These are phyloP conservation scores for Acrobasis repandana DNA, from an alignment of 2,888 invertebrate genomes.

Conservation along the genomic window DNA sequence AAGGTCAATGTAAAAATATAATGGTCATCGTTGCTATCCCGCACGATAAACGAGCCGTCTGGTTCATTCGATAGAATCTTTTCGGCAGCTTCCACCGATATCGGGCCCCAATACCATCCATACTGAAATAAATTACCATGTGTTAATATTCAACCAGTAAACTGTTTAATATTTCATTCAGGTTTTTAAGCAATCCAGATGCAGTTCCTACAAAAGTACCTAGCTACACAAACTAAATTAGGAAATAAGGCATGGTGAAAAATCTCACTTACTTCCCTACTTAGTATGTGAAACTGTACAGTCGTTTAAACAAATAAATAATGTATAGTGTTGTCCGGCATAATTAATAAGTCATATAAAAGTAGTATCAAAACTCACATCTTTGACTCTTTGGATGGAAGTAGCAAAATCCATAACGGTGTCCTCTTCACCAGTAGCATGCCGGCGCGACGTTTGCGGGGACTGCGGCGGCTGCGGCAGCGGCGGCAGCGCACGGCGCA, in stretches of 20 bases:
- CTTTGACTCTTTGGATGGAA: slow-evolving; percentile 96
- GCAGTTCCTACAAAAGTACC: too few species aligned
- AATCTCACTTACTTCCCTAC: too few species aligned
- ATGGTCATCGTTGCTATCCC: slow-evolving; percentile 97
- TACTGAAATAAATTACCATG: slow-evolving; percentile 83
- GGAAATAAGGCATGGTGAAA: too few species aligned
- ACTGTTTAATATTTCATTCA: not conserved
- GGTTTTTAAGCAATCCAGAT: not conserved
- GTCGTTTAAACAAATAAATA: too few species aligned
- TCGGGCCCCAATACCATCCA: slow-evolving; percentile 98
- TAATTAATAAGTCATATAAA: too few species aligned
- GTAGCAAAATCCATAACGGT: slow-evolving; percentile 92
- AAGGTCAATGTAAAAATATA: slow-evolving; percentile 97
- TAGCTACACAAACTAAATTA: too few species aligned
- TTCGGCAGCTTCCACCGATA: slow-evolving; percentile 95
- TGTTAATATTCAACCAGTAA: not conserved
- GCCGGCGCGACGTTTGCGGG: slow-evolving; percentile 50
- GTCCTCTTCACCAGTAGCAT: slow-evolving; percentile 67
- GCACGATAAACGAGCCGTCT: slow-evolving; percentile 96
- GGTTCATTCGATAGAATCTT: slow-evolving; percentile 95
- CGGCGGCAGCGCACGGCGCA: slow-evolving; percentile 72
- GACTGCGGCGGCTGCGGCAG: slow-evolving; percentile 62
- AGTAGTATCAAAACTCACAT: slow-evolving; percentile 84
- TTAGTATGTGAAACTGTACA: too few species aligned
- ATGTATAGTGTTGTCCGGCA: too few species aligned